phyloP scores from a whole-genome alignment of 2,113 vertebrate genomes.

The Carassius carassius region DNA sequence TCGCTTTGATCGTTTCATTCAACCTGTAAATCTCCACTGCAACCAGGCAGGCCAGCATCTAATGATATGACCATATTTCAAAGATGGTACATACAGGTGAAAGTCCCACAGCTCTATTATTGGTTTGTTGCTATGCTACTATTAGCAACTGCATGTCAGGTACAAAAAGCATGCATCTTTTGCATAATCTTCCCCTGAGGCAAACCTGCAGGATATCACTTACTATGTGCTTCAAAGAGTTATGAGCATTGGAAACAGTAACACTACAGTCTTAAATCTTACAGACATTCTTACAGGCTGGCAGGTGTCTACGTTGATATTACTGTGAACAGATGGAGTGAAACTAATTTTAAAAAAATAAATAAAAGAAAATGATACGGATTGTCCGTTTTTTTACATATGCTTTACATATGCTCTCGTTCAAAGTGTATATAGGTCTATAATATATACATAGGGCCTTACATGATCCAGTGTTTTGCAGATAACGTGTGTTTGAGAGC shows the following conservation, averaged over 20 bases:
- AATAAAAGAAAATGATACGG: neutral
- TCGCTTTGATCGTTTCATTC: conserved; percentile 7
- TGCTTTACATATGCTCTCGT: conserved; percentile 22
- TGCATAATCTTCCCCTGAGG: conserved; percentile 14
- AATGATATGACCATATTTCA: neutral
- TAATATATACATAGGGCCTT: neutral
- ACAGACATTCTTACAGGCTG: neutral
- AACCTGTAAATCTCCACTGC: neutral
- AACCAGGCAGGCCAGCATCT: neutral
- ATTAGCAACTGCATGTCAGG: neutral
- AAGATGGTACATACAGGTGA: neutral
- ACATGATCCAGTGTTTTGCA: neutral
- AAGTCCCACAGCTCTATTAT: neutral
- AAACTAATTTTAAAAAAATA: neutral
- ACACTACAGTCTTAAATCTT: neutral
- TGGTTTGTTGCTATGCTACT: neutral
- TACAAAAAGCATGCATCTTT: conserved; percentile 1
- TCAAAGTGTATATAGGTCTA: neutral
- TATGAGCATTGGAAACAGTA: conserved; percentile 1
- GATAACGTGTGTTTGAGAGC: neutral
- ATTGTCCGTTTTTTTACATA: neutral
- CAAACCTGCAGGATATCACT: conserved; percentile 26
- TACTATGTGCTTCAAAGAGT: neutral
- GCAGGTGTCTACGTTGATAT: neutral
- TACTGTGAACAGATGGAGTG: neutral